Conservation (phyloP, 2,113 vertebrate genomes). For the Rafetus swinhoei region DNA sequence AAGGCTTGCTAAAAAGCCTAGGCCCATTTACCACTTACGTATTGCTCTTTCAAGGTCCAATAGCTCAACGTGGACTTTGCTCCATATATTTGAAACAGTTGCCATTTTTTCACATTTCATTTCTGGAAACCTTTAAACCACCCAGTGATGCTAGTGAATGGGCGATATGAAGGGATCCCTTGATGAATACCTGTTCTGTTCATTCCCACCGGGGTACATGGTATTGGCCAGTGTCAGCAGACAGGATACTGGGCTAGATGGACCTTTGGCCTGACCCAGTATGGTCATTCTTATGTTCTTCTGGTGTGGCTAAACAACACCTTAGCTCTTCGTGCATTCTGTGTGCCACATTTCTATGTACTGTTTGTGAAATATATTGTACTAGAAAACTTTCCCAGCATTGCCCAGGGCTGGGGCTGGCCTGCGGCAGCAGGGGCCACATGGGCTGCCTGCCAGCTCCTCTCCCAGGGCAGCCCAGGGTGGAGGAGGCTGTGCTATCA, state of each 20-base stretch:
- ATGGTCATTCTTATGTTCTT: not conserved
- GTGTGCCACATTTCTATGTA: not conserved
- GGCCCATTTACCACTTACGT: not conserved
- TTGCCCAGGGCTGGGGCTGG: no score
- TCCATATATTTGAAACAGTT: conserved; percentile 13
- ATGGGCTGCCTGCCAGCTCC: no score
- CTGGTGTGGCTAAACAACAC: not conserved
- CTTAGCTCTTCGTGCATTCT: not conserved
- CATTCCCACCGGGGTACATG: no score
- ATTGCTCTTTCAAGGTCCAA: conserved; percentile 42
- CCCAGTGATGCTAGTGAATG: not conserved
- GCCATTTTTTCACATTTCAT: not conserved
- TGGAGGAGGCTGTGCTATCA: no score
- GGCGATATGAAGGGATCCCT: no score
- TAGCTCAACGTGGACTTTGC: conserved; percentile 50
- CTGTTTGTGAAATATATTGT: not conserved
- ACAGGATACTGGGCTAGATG: no score
- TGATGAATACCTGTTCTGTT: no score
- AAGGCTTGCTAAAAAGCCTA: conserved; percentile 47
- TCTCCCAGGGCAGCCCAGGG: no score
- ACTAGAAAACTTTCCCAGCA: no score
- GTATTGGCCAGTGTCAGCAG: no score
- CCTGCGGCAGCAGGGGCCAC: no score
- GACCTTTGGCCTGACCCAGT: no score
- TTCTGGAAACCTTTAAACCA: conserved; percentile 20